phyloP scores from a whole-genome alignment of 2,113 vertebrate genomes.

The Tachysurus fulvidraco region DNA sequence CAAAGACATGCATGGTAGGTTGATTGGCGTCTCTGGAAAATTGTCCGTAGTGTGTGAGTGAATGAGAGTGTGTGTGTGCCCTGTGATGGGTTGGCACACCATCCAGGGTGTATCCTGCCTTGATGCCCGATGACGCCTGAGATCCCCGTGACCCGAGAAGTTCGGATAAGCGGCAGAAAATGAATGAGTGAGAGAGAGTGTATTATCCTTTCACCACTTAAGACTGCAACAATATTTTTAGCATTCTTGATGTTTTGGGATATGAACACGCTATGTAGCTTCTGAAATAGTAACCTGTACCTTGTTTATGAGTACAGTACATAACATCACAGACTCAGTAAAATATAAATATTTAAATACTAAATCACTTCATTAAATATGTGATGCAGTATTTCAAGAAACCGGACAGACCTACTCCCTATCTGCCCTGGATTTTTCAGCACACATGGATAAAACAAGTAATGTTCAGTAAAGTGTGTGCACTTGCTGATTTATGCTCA shows the following conservation, averaged over 20 bases:
- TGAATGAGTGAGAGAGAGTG: no score
- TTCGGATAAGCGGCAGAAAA: no score
- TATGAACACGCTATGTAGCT: background rate
- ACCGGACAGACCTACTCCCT: background rate
- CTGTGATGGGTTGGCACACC: no score
- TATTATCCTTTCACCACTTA: background rate
- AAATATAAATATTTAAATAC: background rate
- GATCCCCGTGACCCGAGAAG: no score
- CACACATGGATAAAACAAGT: background rate
- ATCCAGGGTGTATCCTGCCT: no score
- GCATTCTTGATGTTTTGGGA: background rate
- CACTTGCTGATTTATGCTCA: background rate
- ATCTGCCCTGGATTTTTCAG: background rate
- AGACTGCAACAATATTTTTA: background rate
- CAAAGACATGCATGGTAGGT: no score
- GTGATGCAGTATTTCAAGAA: background rate
- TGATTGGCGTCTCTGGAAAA: no score
- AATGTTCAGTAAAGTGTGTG: background rate
- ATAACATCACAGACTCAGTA: background rate
- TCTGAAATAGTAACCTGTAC: background rate
- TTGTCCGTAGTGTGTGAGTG: no score
- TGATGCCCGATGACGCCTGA: no score
- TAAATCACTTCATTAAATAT: background rate
- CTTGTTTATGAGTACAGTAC: background rate
- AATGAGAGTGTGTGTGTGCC: no score